Evolutionary conservation across 2,888 invertebrate species (phyloP).

Genomic region (Dasypolia templi): DNA sequence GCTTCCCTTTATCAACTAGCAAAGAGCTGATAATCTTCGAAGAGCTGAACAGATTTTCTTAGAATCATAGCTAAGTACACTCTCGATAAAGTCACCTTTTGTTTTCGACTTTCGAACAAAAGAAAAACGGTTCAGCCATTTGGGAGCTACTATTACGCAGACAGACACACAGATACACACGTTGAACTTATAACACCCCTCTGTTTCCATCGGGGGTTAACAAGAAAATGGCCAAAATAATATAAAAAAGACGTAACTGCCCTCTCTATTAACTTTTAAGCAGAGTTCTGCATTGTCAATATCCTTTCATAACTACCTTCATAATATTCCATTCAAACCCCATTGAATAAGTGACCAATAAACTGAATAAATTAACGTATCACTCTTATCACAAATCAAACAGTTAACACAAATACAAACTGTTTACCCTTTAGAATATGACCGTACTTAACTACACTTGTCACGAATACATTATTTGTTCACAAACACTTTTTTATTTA

Average conservation of each 20-base stretch:
- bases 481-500: constrained; percentile 5
- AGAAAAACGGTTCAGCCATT: too few relatives aligned
- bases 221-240: background rate
- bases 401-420: constrained; percentile 21
- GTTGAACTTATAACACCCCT: too few relatives aligned
- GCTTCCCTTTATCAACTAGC: too few relatives aligned
- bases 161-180: too few relatives aligned
- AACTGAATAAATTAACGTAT: constrained; percentile 6
- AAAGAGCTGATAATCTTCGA: too few relatives aligned
- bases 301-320: background rate
- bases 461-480: constrained; percentile 36
- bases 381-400: constrained; percentile 24
- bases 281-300: background rate
- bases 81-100: too few relatives aligned
- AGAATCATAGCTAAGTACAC: too few relatives aligned
- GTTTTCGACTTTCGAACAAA: too few relatives aligned
- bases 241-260: background rate
- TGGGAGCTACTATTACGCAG: too few relatives aligned
- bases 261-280: background rate
- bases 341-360: background rate
- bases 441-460: constrained; percentile 7
- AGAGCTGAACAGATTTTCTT: too few relatives aligned
- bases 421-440: constrained; percentile 14
- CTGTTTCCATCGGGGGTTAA: too few relatives aligned
- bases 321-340: background rate